phyloP scores from a whole-genome alignment of 1,140 invertebrate genomes.

The Holotrichia oblita region DNA sequence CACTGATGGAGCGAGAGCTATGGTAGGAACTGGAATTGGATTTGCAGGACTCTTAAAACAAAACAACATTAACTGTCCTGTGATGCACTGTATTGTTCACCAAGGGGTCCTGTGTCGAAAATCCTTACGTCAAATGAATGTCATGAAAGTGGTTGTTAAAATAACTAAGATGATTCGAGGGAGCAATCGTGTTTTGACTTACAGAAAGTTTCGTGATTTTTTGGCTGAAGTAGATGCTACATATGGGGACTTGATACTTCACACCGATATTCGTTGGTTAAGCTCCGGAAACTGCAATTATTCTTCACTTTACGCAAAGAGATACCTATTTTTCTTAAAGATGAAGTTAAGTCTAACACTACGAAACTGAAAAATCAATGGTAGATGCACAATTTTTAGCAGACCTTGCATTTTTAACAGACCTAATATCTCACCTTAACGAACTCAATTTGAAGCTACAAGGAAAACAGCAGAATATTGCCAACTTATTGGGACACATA shows the following conservation, averaged over 20 bases:
- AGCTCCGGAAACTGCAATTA: no score
- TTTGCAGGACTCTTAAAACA: conserved; percentile 44
- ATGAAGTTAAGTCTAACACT: conserved; percentile 42
- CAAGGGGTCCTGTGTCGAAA: conserved; percentile 44
- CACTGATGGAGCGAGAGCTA: conserved; percentile 46
- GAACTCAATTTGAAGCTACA: conserved; percentile 40
- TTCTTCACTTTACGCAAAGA: no score
- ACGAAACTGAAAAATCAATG: conserved; percentile 30
- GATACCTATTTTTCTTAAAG: no score
- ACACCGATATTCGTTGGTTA: no score
- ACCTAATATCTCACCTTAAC: conserved; percentile 29
- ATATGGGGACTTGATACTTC: no score
- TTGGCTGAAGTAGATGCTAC: no score
- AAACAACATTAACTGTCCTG: conserved; percentile 46
- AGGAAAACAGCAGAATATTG: conserved; percentile 37
- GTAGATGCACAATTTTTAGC: conserved; percentile 27
- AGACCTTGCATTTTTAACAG: conserved; percentile 36
- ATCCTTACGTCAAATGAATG: conserved; percentile 46
- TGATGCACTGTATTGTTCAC: conserved; percentile 48
- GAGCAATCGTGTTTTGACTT: conserved; percentile 38
- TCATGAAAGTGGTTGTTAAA: conserved; percentile 47
- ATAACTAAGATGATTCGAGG: conserved; percentile 49
- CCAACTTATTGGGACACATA: conserved; percentile 34
- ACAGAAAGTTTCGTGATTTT: no score
- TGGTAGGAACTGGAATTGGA: conserved; percentile 44